Evolutionary conservation across 92 coral and sea anemone species (phyloP).

Genomic region (Virgularia gustaviana): DNA sequence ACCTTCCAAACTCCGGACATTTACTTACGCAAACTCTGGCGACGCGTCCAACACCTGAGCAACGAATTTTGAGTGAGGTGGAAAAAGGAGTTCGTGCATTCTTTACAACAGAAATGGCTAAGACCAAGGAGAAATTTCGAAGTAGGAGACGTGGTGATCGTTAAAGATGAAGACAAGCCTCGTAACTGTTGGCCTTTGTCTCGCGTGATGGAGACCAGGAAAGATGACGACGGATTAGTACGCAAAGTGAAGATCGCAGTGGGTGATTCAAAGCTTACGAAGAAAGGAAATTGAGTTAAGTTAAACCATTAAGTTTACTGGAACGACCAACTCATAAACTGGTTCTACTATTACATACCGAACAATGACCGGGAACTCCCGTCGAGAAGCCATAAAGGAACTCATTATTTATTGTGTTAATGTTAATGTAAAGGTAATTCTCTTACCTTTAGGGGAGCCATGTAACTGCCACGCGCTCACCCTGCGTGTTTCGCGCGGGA

Average conservation of each 20-base stretch:
- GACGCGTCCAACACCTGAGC: slow-evolving; percentile 40
- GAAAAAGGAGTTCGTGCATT: slow-evolving; percentile 41
- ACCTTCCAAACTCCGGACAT: slow-evolving; percentile 36
- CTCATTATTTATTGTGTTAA: neutral
- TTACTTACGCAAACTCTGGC: slow-evolving; percentile 44
- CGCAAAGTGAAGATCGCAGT: slow-evolving; percentile 44
- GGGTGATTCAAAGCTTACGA: slow-evolving; percentile 29
- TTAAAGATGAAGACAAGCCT: slow-evolving; percentile 34
- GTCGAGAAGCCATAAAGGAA: slow-evolving; percentile 28
- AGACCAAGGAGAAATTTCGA: slow-evolving; percentile 38
- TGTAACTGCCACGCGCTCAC: slow-evolving; percentile 21
- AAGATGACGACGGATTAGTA: slow-evolving; percentile 31
- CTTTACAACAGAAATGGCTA: slow-evolving; percentile 47
- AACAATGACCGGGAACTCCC: slow-evolving; percentile 39
- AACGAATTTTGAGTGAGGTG: slow-evolving; percentile 39
- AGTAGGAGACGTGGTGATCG: slow-evolving; percentile 35
- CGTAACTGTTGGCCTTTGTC: slow-evolving; percentile 37
- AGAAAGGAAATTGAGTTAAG: slow-evolving; percentile 33
- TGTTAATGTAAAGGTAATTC: slow-evolving; percentile 5
- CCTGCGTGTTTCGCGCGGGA: too few species aligned
- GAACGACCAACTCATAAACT: slow-evolving; percentile 38
- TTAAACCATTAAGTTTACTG: neutral
- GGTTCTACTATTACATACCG: slow-evolving; percentile 12
- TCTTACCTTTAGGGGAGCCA: slow-evolving; percentile 37
- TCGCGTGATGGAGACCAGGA: slow-evolving; percentile 31